Evolutionary conservation across 1,140 invertebrate species (phyloP).

Genomic region (Myzus persicae): DNA sequence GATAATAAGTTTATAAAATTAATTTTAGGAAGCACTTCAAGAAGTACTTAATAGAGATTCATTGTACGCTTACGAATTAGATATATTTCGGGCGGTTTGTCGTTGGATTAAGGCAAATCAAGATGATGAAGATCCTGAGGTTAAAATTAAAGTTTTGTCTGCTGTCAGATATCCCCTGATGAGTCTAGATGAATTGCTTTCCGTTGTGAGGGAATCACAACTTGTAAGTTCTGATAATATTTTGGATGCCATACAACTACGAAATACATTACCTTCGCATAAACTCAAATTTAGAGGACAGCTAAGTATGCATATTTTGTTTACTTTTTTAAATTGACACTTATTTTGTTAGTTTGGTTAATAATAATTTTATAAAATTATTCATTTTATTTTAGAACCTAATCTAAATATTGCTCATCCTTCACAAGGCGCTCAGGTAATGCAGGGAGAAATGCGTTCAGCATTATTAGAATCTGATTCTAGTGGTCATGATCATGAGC

Average conservation of each 20-base stretch:
- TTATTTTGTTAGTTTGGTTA: background rate
- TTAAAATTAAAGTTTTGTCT: slow-evolving; percentile 60
- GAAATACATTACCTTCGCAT: slow-evolving; percentile 74
- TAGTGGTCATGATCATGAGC: slow-evolving; percentile 88
- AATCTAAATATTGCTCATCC: slow-evolving; percentile 91
- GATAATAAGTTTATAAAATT: slow-evolving; percentile 39
- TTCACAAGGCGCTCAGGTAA: slow-evolving; percentile 80
- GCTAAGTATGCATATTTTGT: slow-evolving; percentile 68
- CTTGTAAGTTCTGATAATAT: slow-evolving; percentile 89
- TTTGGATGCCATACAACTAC: slow-evolving; percentile 90
- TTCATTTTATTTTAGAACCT: slow-evolving; percentile 70
- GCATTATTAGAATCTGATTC: slow-evolving; percentile 88
- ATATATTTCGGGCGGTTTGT: slow-evolving; percentile 90
- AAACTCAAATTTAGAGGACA: slow-evolving; percentile 83
- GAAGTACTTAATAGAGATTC: slow-evolving; percentile 91
- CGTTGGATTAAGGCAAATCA: slow-evolving; percentile 83
- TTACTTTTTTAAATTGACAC: background rate
- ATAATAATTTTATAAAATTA: background rate
- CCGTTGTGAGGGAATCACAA: slow-evolving; percentile 83
- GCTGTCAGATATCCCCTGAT: slow-evolving; percentile 86
- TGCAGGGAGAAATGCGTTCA: slow-evolving; percentile 86
- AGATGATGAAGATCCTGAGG: slow-evolving; percentile 57
- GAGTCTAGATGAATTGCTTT: slow-evolving; percentile 84
- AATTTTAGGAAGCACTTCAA: slow-evolving; percentile 73
- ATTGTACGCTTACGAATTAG: slow-evolving; percentile 94